Base-by-base conservation (phyloP, 2,888 invertebrate species). In the Ormyrus pomaceus region DNA sequence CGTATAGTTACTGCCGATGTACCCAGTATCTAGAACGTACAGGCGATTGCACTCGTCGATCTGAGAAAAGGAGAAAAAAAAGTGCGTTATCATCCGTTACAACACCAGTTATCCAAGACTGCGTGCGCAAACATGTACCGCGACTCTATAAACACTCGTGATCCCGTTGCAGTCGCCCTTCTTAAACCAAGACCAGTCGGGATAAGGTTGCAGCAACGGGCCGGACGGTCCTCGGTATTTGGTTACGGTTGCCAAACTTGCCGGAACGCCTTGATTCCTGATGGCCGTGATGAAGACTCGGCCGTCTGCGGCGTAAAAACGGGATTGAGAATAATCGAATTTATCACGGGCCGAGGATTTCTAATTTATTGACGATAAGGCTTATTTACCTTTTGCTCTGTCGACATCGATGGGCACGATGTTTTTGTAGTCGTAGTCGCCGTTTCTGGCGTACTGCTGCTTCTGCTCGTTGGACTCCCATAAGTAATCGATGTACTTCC, bases 131-230 rank as follows among this genome's bases (percentile, higher is more conserved):
- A 34, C 34, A 34, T 34, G 92, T 90, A 95, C 95, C 84, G 93
- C 92, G 10, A 94, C 91, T 87, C 96, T 92, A 85, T 94, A 95
- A 5, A 95, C 95, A 0, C 95, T 95, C 0, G 94, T 94, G 56
- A 96, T 91, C n/a, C 94, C 93, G 51, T 93, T 91, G 85, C 95
- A 95, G 87, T 93, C 77, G 0, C 93, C 93, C 83, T 93, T 92
- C 82, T 94, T 93, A 53, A 82, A 93, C 92, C 93, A 93, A n/a
- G 91, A 87, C 89, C 94, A 95, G 88, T 92, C 91, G 0, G 95
- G 95, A 89, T 94, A 95, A 0, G 93, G 93, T 51, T 87, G 85
- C 71, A 95, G 89, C 86, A 9, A 91, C 91, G 0, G 92, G 90
- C 0, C 92, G 61, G 92, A 92, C 0, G 87, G 85, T 71, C 89